Base-by-base conservation (phyloP, 2,797 vertebrate species). In the Margarornis squamiger region DNA sequence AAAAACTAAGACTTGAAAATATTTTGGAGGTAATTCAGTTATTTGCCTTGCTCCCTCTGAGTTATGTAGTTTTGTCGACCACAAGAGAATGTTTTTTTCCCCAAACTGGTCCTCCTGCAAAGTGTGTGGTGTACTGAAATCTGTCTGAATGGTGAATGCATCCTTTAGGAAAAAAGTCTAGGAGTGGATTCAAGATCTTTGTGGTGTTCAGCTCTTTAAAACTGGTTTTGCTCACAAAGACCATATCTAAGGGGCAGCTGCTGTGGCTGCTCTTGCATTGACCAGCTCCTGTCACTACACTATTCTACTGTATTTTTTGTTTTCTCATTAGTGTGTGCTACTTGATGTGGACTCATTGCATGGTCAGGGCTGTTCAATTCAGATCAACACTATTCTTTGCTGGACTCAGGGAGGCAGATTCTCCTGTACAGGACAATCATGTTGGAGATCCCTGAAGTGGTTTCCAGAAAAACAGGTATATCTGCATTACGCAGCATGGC, bases 381-480 rank as follows among this genome's bases (percentile, higher is more conserved):
- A 46, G 45, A 46, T 46, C 45, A 1, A 19, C 43, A 30, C 17
- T 26, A 52, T 12, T 78, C 13, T 36, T 36, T 27, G 10, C 24
- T 65, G 54, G 51, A 55, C 46, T 65, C 26, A 20, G 29, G 7
- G 6, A 30, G 11, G 6, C 9, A 80, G 48, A 55, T 67, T 41
- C 36, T 80, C n/a, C 15, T 0, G 4, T 24, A 34, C 2, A 0
- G 0, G 2, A 52, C 23, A 67, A 19, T 10, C 20, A 10, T 3
- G 9, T 15, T 49, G 51, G 41, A 85, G 63, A 61, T 19, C 12
- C 39, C n/a, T 46, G 26, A 70, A 19, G 14, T 20, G 5, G 14
- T 41, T 81, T 55, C n/a, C 57, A 67, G 70, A 55, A 58, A 78
- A 26, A 12, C 4, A 19, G 7, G 5, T 39, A 3, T 46, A 26